Evolutionary conservation across 2,113 vertebrate genomes (phyloP).

Genomic region (Papio anubis): DNA sequence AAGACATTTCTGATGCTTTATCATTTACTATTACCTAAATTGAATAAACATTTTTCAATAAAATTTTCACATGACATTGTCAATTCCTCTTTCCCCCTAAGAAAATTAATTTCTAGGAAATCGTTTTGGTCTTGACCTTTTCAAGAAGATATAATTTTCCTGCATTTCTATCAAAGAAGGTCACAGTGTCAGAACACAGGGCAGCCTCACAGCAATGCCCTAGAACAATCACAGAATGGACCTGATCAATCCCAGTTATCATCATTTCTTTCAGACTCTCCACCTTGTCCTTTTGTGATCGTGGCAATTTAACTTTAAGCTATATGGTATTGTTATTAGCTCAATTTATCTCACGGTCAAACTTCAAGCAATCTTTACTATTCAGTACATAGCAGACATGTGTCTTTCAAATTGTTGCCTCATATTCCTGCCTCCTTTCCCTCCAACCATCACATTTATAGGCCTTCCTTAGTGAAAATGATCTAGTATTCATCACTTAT

Average conservation of each 20-base stretch:
- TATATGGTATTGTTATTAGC: background rate
- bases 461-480: background rate
- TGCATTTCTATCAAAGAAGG: slow-evolving; percentile 50
- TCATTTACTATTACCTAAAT: slow-evolving; percentile 30
- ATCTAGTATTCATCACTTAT: background rate
- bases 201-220: background rate
- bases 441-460: too few species aligned
- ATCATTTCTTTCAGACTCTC: slow-evolving; percentile 30
- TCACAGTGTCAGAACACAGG: slow-evolving; percentile 41
- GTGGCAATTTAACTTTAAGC: slow-evolving; percentile 22
- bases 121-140: slow-evolving; percentile 62
- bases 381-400: background rate
- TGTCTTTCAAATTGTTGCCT: background rate
- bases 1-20: background rate
- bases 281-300: slow-evolving; percentile 26
- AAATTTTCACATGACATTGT: slow-evolving; percentile 1
- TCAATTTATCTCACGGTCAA: background rate
- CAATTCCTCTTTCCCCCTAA: background rate
- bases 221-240: background rate
- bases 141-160: slow-evolving; percentile 57
- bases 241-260: slow-evolving; percentile 10
- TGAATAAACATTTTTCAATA: slow-evolving; percentile 51
- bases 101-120: slow-evolving; percentile 65
- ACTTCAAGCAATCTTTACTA: background rate
- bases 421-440: background rate